phyloP scores from a whole-genome alignment of 2,888 invertebrate genomes.

The Lasioglossum oenotherae region DNA sequence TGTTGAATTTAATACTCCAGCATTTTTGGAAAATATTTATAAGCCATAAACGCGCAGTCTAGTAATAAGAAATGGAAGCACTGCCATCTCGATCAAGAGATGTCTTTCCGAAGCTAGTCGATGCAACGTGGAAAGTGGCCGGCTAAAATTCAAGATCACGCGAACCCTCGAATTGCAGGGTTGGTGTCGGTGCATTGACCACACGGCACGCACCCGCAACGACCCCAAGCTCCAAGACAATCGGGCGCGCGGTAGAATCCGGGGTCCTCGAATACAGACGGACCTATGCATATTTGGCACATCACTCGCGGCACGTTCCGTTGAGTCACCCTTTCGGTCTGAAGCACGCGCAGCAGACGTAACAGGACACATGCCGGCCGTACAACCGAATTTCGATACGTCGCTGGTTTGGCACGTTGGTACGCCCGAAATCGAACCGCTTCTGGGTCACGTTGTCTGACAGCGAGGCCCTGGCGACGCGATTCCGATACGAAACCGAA shows the following conservation, averaged over 20 bases:
- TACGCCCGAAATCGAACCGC: constrained; percentile 19
- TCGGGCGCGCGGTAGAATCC: constrained; percentile 36
- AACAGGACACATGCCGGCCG: constrained; percentile 53
- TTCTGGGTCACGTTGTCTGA: constrained; percentile 34
- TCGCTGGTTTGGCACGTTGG: constrained; percentile 3
- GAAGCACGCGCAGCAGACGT: constrained; percentile 55
- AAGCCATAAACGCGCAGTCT: too few relatives aligned
- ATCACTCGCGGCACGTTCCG: constrained; percentile 62
- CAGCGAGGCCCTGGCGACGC: neutral
- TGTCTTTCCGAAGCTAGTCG: neutral
- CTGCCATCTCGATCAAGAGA: too few relatives aligned
- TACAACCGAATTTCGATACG: constrained; percentile 50
- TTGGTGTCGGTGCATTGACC: constrained; percentile 28
- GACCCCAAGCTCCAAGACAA: constrained; percentile 37
- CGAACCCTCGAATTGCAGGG: neutral
- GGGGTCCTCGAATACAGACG: constrained; percentile 47
- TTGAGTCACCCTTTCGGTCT: constrained; percentile 57
- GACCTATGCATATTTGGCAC: constrained; percentile 65
- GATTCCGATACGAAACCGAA: neutral
- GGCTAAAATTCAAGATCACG: constrained; percentile 10
- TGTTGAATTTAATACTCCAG: too few relatives aligned
- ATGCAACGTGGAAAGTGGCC: neutral
- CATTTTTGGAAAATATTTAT: too few relatives aligned
- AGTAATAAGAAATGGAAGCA: too few relatives aligned
- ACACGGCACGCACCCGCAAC: constrained; percentile 47